A percentile compares a stretch with the other conserved stretches of the same genome.
Conservation (phyloP, 2,113 vertebrate genomes). For the Lycocorax pyrrhopterus region DNA sequence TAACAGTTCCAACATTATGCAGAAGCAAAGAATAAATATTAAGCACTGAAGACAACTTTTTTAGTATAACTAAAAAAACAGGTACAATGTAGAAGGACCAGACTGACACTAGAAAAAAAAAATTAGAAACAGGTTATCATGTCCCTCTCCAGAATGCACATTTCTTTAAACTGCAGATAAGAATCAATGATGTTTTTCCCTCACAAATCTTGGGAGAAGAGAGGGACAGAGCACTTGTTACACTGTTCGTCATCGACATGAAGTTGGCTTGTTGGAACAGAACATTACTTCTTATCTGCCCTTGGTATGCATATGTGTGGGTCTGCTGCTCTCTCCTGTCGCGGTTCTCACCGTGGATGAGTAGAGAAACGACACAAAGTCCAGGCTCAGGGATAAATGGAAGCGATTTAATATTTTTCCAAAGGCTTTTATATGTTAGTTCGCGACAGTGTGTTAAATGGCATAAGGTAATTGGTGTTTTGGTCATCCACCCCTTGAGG, state of each 20-base stretch:
- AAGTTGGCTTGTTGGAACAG: neutral
- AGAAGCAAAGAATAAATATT: neutral
- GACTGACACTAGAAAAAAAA: neutral
- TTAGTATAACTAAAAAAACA: neutral
- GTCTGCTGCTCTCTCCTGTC: neutral
- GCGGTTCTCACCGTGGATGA: too few species aligned
- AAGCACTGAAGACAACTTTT: neutral
- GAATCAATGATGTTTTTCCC: neutral
- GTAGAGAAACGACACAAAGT: too few species aligned
- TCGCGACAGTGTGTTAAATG: too few species aligned
- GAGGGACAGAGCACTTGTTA: neutral
- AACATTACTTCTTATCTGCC: neutral
- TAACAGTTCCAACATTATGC: neutral
- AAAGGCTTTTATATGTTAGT: too few species aligned
- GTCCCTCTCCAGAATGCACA: neutral
- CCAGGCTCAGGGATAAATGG: too few species aligned
- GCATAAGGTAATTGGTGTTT: too few species aligned
- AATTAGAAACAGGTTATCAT: neutral
- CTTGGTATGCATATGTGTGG: neutral
- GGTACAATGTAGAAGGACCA: neutral
- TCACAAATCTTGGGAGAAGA: neutral
- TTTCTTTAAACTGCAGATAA: neutral
- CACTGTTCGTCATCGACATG: accelerated
- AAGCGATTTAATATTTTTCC: too few species aligned
- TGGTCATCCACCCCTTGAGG: too few species aligned